Evolutionary conservation across 2,797 vertebrate species (phyloP).

Genomic region (Iguana delicatissima): DNA sequence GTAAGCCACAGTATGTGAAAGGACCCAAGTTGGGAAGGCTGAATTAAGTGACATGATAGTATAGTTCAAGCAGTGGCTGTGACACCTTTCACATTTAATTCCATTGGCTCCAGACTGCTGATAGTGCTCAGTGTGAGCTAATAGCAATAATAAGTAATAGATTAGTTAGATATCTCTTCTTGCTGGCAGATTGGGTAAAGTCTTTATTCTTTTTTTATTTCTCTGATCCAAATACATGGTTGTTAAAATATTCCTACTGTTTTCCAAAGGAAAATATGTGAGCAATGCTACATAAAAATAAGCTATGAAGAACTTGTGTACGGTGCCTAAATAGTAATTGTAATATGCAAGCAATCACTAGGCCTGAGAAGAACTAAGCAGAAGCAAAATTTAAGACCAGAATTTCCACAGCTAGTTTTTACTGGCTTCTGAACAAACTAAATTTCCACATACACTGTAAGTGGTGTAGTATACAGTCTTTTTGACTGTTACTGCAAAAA

Average conservation of each 20-base stretch:
- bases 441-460: neutral
- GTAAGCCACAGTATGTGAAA: no score
- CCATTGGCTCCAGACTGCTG: neutral
- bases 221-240: neutral
- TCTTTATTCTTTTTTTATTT: neutral
- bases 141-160: neutral
- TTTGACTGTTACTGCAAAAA: neutral
- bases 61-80: neutral
- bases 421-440: slow-evolving; percentile 2
- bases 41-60: neutral
- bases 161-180: no score
- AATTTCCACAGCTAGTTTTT: neutral
- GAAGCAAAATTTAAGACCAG: neutral
- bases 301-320: neutral
- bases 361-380: neutral
- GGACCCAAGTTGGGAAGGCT: no score
- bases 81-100: neutral
- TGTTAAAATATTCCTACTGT: neutral
- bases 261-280: neutral
- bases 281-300: neutral
- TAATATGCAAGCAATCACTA: neutral
- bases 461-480: neutral
- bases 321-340: neutral
- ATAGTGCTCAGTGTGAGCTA: neutral
- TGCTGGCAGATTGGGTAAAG: neutral